phyloP scores from a whole-genome alignment of 1,140 invertebrate species.

The Trissolcus basalis region DNA sequence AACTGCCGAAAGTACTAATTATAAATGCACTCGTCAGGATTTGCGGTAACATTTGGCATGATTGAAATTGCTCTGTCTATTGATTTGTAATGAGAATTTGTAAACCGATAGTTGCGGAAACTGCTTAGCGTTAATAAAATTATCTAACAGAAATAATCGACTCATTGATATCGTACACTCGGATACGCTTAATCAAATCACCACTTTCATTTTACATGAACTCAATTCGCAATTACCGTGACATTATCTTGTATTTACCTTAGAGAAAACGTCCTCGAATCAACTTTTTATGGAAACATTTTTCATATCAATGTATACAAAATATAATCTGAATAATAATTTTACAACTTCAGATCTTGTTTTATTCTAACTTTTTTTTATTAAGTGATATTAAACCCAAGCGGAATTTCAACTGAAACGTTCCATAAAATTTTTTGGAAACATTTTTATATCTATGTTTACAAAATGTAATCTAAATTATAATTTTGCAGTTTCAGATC shows the following conservation, averaged over 20 bases:
- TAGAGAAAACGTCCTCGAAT: neutral
- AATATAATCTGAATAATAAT: no score
- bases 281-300: no score
- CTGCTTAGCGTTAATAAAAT: conserved; percentile 23
- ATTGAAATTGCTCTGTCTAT: conserved; percentile 14
- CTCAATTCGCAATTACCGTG: neutral
- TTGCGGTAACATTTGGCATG: conserved; percentile 9
- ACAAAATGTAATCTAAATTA: no score
- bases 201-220: conserved; percentile 17
- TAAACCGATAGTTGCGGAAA: conserved; percentile 34
- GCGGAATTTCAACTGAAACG: no score
- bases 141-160: conserved; percentile 4
- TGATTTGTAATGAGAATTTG: no score
- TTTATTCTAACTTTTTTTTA: no score
- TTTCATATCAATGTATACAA: no score
- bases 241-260: neutral
- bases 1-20: conserved; percentile 8
- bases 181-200: neutral
- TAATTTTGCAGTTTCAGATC: no score
- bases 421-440: no score
- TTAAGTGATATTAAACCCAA: no score
- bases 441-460: no score
- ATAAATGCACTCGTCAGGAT: conserved; percentile 23
- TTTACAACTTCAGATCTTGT: no score
- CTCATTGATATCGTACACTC: neutral